phyloP scores from a whole-genome alignment of 2,113 vertebrate species.

The Myrmecobius fasciatus region DNA sequence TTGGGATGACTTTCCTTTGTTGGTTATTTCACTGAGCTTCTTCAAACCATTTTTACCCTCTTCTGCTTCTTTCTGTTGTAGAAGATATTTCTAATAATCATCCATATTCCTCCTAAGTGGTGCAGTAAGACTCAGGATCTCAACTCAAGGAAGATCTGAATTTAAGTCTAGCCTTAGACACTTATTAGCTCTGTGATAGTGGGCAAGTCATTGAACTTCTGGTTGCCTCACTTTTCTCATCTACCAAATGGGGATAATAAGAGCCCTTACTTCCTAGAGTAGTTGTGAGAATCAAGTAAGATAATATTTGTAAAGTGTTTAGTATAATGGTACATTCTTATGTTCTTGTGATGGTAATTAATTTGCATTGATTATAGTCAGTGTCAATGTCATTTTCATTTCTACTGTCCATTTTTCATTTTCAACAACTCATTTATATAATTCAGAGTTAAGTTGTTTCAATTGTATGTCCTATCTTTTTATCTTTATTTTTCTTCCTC shows the following conservation, averaged over 20 bases:
- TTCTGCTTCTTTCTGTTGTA: neutral
- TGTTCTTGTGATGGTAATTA: neutral
- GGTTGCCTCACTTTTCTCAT: neutral
- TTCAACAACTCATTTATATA: neutral
- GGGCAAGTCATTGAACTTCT: too few species aligned
- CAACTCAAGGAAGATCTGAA: neutral
- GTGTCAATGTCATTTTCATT: neutral
- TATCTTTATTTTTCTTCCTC: neutral
- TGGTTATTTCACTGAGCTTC: neutral
- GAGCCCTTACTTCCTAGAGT: neutral
- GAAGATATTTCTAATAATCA: neutral
- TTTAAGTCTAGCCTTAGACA: neutral
- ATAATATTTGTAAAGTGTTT: neutral
- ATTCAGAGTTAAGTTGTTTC: neutral
- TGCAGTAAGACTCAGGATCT: neutral
- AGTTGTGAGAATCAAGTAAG: neutral
- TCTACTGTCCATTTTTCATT: neutral
- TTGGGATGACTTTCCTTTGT: neutral
- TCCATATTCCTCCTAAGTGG: neutral
- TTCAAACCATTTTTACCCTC: neutral
- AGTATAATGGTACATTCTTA: neutral
- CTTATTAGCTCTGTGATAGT: neutral
- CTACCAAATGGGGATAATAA: neutral
- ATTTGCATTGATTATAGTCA: neutral
- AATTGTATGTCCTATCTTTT: neutral